Percentiles rank a stretch among this genome's conserved stretches.
Conservation (phyloP, 64 coral and sea anemone species). For the Pocillopora damicornis region DNA sequence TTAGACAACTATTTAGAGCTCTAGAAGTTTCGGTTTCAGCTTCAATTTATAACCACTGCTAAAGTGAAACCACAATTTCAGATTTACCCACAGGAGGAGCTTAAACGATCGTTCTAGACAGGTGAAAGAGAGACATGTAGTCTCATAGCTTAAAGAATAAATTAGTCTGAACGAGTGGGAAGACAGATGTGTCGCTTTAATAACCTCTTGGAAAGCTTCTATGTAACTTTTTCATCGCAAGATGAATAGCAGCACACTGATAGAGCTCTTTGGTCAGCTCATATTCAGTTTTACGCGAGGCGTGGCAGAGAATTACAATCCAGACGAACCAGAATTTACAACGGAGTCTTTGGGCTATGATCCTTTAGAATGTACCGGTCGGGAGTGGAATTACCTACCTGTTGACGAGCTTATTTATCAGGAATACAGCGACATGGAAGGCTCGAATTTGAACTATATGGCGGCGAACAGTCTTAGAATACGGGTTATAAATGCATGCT, state of each 20-base stretch:
- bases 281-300: not conserved
- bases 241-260: not conserved
- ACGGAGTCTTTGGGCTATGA: not conserved
- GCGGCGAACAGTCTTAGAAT: not conserved
- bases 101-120: no score
- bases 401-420: slow-evolving; percentile 26
- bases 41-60: no score
- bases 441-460: not conserved
- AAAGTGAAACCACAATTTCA: no score
- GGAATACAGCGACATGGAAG: not conserved
- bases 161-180: no score
- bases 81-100: no score
- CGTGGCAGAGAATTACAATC: not conserved
- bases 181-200: no score
- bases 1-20: no score
- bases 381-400: not conserved
- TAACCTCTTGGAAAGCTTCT: no score
- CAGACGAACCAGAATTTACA: not conserved
- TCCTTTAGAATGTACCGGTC: not conserved
- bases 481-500: not conserved
- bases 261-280: not conserved
- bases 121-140: no score
- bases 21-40: no score
- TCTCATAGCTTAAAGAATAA: no score
- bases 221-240: not conserved